Base-by-base conservation (phyloP, 2,113 vertebrate species). In the Baryphthengus martii region DNA sequence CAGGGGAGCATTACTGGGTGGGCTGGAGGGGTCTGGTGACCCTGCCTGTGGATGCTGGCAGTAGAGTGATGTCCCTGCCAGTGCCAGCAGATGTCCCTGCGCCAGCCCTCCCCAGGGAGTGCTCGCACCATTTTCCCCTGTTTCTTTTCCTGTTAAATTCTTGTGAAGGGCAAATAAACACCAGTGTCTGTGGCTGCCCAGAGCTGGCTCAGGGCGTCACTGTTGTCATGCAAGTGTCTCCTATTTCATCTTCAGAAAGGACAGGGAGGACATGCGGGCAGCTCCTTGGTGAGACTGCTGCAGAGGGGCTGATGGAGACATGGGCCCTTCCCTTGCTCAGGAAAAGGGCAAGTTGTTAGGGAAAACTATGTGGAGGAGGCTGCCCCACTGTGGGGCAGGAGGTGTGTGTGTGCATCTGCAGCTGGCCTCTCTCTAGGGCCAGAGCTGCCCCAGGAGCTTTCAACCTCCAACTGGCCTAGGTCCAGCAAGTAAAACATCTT, bases 401-500 rank as follows among this genome's bases (percentile, higher is more conserved):
- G n/a, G n/a, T n/a, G n/a, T n/a, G n/a, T n/a, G n/a, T n/a, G n/a
- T n/a, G n/a, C n/a, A n/a, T n/a, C n/a, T 53, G 25, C 35, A 45
- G 45, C 13, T 45, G 53, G 13, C 23, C 28, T 33, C 44, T 47
- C 25, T 37, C 33, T 33, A 56, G 29, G 44, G 28, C 58, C 40
- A 59, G 39, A 58, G 33, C 47, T 81, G 53, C 23, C 78, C 59
- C 18, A 10, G 25, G 19, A 45, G 61, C 26, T 45, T 67, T 16
- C 62, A n/a, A 1, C 33, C 28, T 37, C 8, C 2, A 7, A 7
- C 4, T 3, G 13, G 7, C 24, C 18, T 21, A 3, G 4, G 10
- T 6, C 29, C 26, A 21, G 15, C 11, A 72, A 20, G 65, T 29
- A 31, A n/a, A 76, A 21, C 1, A 6, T 7, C 73, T 26, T 6